Evolutionary conservation across 2,888 invertebrate species (phyloP).

Genomic region (Ormyrus labotus): DNA sequence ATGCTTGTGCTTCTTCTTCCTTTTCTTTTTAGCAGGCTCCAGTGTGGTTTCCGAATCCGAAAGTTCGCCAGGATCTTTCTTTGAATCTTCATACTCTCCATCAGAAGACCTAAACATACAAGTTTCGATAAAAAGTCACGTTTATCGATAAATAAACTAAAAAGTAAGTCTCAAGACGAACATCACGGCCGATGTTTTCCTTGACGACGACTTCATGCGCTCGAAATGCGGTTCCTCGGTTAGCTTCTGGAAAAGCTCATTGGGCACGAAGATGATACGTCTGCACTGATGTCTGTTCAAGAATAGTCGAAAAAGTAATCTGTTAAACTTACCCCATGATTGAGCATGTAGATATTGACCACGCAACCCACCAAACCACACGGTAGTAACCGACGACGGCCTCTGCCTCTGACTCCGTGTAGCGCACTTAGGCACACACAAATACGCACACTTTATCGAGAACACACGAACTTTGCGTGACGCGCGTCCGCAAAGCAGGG

Average conservation of each 20-base stretch:
- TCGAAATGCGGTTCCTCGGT: not conserved
- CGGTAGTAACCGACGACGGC: no score
- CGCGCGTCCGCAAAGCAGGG: no score
- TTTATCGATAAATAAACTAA: conserved; percentile 23
- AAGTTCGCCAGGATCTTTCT: conserved; percentile 57
- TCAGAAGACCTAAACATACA: conserved; percentile 67
- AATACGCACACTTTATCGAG: not conserved
- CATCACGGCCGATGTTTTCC: not conserved
- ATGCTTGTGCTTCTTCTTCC: conserved; percentile 74
- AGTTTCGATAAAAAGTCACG: not conserved
- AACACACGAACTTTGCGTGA: no score
- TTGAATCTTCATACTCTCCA: conserved; percentile 68
- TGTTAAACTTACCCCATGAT: conserved; percentile 49
- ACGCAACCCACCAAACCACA: conserved; percentile 6
- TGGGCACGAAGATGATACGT: not conserved
- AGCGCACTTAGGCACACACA: no score
- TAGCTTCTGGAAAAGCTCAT: no score
- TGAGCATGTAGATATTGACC: conserved; percentile 4
- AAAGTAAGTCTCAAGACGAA: not conserved
- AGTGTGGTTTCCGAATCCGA: conserved; percentile 65
- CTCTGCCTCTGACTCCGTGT: no score
- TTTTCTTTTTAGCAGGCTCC: conserved; percentile 67
- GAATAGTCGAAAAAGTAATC: conserved; percentile 8
- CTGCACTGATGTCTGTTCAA: not conserved
- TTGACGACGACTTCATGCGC: not conserved